Conservation (phyloP, 2,797 vertebrate species). For the Protonibea diacanthus region DNA sequence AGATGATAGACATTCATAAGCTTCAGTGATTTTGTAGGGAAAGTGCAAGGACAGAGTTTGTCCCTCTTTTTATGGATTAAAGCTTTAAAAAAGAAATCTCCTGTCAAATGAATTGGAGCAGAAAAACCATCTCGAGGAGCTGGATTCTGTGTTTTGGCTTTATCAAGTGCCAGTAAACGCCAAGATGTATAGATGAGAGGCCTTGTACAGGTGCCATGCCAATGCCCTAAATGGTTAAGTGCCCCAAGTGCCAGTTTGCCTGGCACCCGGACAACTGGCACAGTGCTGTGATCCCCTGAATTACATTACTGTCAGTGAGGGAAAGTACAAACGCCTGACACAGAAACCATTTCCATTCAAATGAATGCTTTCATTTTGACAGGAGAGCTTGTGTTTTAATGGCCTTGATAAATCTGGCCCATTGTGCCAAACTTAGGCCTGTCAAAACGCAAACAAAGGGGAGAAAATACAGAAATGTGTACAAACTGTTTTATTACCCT, state of each 20-base stretch:
- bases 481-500: conserved; percentile 16
- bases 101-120: conserved; percentile 70
- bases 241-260: conserved; percentile 79
- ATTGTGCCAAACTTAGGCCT: conserved; percentile 28
- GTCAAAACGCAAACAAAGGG: conserved; percentile 38
- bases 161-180: conserved; percentile 57
- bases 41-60: conserved; percentile 30
- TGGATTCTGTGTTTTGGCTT: conserved; percentile 71
- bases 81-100: conserved; percentile 61
- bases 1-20: neutral
- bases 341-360: conserved; percentile 68
- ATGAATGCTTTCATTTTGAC: conserved; percentile 74
- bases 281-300: conserved; percentile 70
- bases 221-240: conserved; percentile 86
- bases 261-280: conserved; percentile 85
- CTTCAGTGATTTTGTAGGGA: conserved; percentile 10
- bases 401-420: conserved; percentile 61
- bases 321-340: conserved; percentile 75
- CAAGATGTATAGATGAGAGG: conserved; percentile 77
- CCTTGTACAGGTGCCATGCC: conserved; percentile 75
- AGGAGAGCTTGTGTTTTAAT: conserved; percentile 63
- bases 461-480: conserved; percentile 20
- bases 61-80: conserved; percentile 36
- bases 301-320: conserved; percentile 82
- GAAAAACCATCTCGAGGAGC: conserved; percentile 58